Percentiles rank a stretch among this genome's conserved stretches.
Conservation (phyloP, 2,888 invertebrate genomes). For the Ormyrus thymus region DNA sequence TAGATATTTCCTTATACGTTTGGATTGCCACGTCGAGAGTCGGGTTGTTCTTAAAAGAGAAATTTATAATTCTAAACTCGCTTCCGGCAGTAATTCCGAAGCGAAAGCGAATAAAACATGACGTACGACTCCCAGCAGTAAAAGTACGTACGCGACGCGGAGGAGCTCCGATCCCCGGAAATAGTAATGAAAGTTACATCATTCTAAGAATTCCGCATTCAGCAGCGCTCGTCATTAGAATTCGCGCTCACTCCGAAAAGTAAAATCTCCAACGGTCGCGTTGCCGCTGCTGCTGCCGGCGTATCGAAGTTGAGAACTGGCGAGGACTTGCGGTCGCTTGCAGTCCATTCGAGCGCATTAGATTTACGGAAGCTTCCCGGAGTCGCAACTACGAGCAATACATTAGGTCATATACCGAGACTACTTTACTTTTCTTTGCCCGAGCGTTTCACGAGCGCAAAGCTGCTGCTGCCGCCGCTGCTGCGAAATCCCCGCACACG, state of each 20-base stretch:
- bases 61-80: no score
- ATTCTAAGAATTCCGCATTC: no score
- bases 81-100: no score
- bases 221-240: no score
- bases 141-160: no score
- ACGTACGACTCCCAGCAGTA: no score
- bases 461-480: neutral
- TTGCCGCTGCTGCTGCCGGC: neutral
- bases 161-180: no score
- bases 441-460: neutral
- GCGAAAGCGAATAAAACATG: no score
- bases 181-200: no score
- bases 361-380: neutral
- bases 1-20: no score
- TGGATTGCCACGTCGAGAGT: no score
- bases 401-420: neutral
- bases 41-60: no score
- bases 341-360: conserved; percentile 8
- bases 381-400: neutral
- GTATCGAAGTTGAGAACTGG: neutral
- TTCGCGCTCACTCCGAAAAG: neutral
- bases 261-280: neutral
- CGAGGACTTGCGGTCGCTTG: neutral
- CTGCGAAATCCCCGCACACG: neutral
- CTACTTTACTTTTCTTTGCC: conserved; percentile 2